Conservation (phyloP, 2,113 vertebrate genomes). For the Gobio gobio region DNA sequence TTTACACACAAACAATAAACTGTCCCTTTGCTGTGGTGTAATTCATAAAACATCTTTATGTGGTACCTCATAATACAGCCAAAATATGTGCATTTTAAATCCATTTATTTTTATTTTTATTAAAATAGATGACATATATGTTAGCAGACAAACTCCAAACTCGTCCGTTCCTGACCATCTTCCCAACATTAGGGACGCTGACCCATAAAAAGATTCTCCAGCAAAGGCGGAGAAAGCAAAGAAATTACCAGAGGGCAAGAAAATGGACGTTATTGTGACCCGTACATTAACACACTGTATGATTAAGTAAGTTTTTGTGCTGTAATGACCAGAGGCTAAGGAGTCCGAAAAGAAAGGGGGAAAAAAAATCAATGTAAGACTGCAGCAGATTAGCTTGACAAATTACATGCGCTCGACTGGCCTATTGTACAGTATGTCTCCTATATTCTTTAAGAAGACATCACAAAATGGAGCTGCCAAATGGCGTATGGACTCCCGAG, state of each 20-base stretch:
- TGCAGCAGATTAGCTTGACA: constrained; percentile 84
- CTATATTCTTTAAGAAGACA: constrained; percentile 84
- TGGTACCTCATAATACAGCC: neutral
- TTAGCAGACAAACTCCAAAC: neutral
- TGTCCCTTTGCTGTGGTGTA: neutral
- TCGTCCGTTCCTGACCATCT: constrained; percentile 32
- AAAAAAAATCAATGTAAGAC: constrained; percentile 89
- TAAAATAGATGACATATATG: neutral
- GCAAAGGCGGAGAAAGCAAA: constrained; percentile 75
- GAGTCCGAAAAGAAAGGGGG: constrained; percentile 74
- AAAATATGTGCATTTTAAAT: neutral
- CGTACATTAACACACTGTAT: constrained; percentile 84
- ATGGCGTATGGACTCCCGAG: constrained; percentile 83
- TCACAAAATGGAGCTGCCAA: constrained; percentile 85
- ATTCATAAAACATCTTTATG: neutral
- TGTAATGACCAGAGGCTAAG: constrained; percentile 88
- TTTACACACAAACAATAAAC: neutral
- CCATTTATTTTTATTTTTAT: neutral
- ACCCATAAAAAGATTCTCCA: constrained; percentile 85
- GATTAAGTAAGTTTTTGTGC: constrained; percentile 85
- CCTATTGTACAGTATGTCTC: constrained; percentile 87
- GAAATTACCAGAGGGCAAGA: constrained; percentile 80
- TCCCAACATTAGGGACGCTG: constrained; percentile 72
- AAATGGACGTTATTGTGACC: constrained; percentile 81
- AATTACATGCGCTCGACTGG: constrained; percentile 89